A percentile compares a stretch with the other conserved stretches of the same genome.
These are phyloP conservation scores for Drosophila neutralis DNA, from an alignment of 2,888 invertebrate species.

Conservation along the genomic window DNA sequence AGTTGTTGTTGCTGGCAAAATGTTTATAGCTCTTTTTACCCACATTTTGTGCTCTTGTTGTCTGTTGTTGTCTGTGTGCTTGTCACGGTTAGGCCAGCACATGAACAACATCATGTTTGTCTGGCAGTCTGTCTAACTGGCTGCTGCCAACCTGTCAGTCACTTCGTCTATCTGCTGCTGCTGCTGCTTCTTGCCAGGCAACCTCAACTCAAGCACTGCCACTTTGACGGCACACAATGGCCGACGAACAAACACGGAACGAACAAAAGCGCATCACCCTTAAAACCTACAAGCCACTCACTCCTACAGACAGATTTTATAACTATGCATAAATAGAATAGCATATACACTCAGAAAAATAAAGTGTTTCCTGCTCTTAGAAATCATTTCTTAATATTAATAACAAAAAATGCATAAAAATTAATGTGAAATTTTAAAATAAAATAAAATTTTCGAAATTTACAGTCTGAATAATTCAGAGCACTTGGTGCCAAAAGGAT, in stretches of 20 bases:
- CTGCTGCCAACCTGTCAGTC: conserved; percentile 6
- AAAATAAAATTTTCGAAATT: not conserved
- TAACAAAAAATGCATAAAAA: not conserved
- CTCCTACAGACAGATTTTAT: conserved; percentile 6
- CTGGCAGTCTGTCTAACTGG: conserved; percentile 14
- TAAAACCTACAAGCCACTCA: conserved; percentile 45
- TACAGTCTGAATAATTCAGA: not conserved
- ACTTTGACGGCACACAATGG: conserved; percentile 65
- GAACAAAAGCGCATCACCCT: conserved; percentile 70
- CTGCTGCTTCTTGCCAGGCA: conserved; percentile 30
- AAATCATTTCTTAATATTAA: not conserved
- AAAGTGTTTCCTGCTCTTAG: not conserved
- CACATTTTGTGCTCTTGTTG: conserved; percentile 28
- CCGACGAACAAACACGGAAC: conserved; percentile 39
- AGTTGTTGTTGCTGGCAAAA: conserved; percentile 52
- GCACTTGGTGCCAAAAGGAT: not conserved
- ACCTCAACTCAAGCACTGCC: conserved; percentile 75
- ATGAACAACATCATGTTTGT: conserved; percentile 39
- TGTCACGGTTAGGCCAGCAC: conserved; percentile 44
- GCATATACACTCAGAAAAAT: not conserved
- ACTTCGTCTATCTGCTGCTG: not conserved
- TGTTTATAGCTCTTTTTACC: conserved; percentile 60
- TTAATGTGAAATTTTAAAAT: not conserved
- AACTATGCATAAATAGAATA: not conserved
- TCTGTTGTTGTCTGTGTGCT: conserved; percentile 1